Evolutionary conservation across 2,888 invertebrate species (phyloP).

Genomic region (Azorinus chamasolen): DNA sequence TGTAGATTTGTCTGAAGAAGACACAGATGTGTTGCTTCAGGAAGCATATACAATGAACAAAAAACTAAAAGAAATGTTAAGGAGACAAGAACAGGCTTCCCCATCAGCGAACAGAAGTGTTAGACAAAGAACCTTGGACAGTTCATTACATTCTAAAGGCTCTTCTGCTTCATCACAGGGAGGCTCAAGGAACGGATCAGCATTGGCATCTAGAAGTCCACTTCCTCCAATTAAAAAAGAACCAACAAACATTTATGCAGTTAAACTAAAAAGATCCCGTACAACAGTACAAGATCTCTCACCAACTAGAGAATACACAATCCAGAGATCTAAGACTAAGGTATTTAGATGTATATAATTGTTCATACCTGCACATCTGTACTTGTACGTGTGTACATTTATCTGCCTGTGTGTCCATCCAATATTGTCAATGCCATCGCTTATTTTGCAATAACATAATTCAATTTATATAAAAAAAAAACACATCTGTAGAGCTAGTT

Average conservation of each 20-base stretch:
- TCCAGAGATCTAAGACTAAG: too few relatives aligned
- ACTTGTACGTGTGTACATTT: too few relatives aligned
- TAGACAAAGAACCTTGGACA: slow-evolving; percentile 15
- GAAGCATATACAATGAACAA: slow-evolving; percentile 79
- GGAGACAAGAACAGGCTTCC: slow-evolving; percentile 61
- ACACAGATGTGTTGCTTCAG: slow-evolving; percentile 76
- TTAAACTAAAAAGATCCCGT: slow-evolving; percentile 49
- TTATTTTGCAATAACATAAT: too few relatives aligned
- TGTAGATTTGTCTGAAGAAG: slow-evolving; percentile 76
- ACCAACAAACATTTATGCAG: slow-evolving; percentile 45
- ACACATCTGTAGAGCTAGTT: too few relatives aligned
- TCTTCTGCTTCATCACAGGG: slow-evolving; percentile 26
- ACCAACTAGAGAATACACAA: too few relatives aligned
- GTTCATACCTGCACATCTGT: too few relatives aligned
- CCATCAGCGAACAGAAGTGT: slow-evolving; percentile 29
- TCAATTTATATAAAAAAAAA: too few relatives aligned
- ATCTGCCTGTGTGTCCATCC: too few relatives aligned
- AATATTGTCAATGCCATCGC: too few relatives aligned
- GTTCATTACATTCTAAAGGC: slow-evolving; percentile 7
- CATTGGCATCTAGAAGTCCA: slow-evolving; percentile 26
- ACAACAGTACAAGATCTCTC: slow-evolving; percentile 38
- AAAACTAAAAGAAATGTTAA: slow-evolving; percentile 73
- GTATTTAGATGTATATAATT: too few relatives aligned
- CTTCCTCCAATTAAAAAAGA: slow-evolving; percentile 57
- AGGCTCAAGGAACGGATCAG: slow-evolving; percentile 45